Evolutionary conservation across 1,140 invertebrate genomes (phyloP), one percentile per base, ranked within the genome.

Genomic region (Geopemphigus sp.): DNA sequence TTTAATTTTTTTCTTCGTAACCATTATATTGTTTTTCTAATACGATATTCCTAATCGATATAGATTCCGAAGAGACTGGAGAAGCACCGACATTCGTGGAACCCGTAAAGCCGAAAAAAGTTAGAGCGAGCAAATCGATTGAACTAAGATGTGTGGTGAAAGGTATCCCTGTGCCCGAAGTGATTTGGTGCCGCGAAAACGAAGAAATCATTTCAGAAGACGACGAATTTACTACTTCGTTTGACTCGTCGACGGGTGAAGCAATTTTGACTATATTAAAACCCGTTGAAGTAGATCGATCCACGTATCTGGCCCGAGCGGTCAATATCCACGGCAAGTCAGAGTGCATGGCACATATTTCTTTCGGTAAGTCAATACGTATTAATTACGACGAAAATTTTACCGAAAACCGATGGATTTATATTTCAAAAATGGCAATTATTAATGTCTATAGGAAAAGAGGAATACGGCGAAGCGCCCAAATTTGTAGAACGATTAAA

Each of bases 141-240:
- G 85, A 86, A 11, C 84, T 92, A 0, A 87, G 89, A 74, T 92
- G 91, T 83, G 88, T 90, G 82, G 88, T 94, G n/a, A 88, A 89
- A 83, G 92, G 91, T 81, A 86, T 85, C 82, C 92, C 92, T 14
- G 86, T 88, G 83, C 91, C 92, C 10, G 89, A 90, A 82, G 88
- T 95, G 56, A 87, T 87, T 57, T 95, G 94, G 94, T 93, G 89
- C 83, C 88, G 88, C 66, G 88, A 88, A 26, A 87, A 90, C 8
- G 85, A 89, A 82, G 89, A 91, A 84, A 85, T 94, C 5, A 87
- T 87, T 81, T 89, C 91, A 24, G 85, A 87, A 81, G 85, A 88
- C 81, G 86, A 84, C 1, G 87, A 86, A 12, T 91, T 89, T 81
- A 87, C 89, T 72, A 86, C 88, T 22, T 19, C 56, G 1, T 78